These are phyloP conservation scores for Erethizon dorsatum DNA, from an alignment of 2,797 vertebrate species.

Conservation along the genomic window DNA sequence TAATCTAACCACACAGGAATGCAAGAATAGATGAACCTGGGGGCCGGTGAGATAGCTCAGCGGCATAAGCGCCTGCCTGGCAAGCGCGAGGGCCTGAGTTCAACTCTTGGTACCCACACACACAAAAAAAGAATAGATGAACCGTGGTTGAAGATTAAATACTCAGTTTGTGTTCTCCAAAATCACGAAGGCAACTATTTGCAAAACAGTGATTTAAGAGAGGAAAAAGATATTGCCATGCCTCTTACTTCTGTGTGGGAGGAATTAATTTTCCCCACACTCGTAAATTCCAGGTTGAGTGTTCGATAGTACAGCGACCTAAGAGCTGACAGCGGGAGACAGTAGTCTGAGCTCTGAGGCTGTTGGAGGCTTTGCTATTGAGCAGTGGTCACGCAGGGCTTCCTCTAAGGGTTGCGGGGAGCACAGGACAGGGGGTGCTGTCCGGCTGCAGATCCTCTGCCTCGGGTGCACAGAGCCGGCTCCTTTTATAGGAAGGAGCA, in stretches of 20 bases:
- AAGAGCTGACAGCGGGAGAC: constrained; percentile 55
- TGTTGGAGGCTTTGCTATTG: constrained; percentile 34
- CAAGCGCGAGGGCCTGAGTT: too few species aligned
- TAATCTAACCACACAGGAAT: background rate
- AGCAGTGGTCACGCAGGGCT: constrained; percentile 52
- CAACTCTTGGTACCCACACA: too few species aligned
- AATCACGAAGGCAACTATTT: constrained; percentile 48
- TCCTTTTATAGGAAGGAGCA: background rate
- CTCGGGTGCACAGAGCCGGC: background rate
- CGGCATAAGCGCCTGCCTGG: too few species aligned
- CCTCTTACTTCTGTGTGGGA: constrained; percentile 6
- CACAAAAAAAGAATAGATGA: background rate
- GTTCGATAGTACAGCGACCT: constrained; percentile 67
- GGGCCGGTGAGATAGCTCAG: too few species aligned
- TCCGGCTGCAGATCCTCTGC: background rate
- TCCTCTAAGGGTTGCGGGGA: constrained; percentile 52
- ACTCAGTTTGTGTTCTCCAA: background rate
- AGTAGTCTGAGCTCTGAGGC: constrained; percentile 61
- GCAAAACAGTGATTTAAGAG: constrained; percentile 25
- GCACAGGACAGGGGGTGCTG: background rate
- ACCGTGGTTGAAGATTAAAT: constrained; percentile 56
- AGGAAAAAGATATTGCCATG: background rate
- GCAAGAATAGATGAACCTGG: background rate
- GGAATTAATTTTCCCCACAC: constrained; percentile 51
- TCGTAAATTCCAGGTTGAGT: background rate